A percentile compares a stretch with the other conserved stretches of the same genome.
These are phyloP conservation scores for Cerastis leucographa DNA, from an alignment of 2,888 invertebrate species.

Conservation along the genomic window DNA sequence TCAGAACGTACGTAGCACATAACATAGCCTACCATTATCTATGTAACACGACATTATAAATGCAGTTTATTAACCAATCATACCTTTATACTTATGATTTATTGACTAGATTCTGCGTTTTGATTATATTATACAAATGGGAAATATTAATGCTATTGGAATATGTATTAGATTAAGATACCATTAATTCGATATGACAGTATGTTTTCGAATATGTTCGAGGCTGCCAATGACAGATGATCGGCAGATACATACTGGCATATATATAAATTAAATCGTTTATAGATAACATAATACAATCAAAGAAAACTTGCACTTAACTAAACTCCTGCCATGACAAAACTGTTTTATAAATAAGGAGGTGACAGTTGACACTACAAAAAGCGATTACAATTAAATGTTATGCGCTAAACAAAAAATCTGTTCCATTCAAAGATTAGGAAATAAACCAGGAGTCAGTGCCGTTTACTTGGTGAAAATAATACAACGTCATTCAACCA, in stretches of 20 bases:
- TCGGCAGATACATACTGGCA: constrained; percentile 10
- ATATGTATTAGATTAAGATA: constrained; percentile 50
- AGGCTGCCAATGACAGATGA: constrained; percentile 30
- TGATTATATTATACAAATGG: constrained; percentile 54
- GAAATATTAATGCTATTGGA: constrained; percentile 39
- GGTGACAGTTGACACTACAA: constrained; percentile 19
- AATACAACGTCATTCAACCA: constrained; percentile 27
- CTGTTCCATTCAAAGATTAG: constrained; percentile 28
- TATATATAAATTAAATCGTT: constrained; percentile 22
- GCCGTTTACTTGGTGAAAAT: constrained; percentile 46
- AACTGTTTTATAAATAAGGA: constrained; percentile 36
- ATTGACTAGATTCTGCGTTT: constrained; percentile 52
- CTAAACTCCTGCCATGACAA: constrained; percentile 30
- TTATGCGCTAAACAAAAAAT: constrained; percentile 39
- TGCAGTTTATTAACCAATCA: constrained; percentile 46
- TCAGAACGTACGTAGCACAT: constrained; percentile 20
- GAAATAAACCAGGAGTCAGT: constrained; percentile 15
- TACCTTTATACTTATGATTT: constrained; percentile 54
- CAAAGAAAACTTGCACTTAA: constrained; percentile 23
- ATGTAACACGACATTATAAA: constrained; percentile 47
- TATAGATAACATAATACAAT: constrained; percentile 2
- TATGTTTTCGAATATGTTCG: constrained; percentile 32
- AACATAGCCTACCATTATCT: constrained; percentile 30
- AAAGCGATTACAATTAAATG: constrained; percentile 41
- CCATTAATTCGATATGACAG: constrained; percentile 44